phyloP scores from a whole-genome alignment of 2,797 vertebrate species.

The Coendou prehensilis region DNA sequence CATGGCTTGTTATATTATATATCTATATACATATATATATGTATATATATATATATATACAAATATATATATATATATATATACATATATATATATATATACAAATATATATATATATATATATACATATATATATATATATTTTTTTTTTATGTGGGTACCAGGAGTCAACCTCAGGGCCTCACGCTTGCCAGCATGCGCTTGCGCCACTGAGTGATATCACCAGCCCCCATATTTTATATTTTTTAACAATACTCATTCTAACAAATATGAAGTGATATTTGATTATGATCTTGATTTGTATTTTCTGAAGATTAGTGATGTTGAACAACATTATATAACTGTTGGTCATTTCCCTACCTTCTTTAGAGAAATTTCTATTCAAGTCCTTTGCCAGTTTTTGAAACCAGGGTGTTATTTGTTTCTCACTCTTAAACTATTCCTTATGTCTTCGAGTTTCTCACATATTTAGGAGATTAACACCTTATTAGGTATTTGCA shows the following conservation, averaged over 20 bases:
- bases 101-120: too few species aligned
- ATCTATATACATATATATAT: not conserved
- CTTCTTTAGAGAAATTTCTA: not conserved
- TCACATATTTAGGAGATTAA: not conserved
- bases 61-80: too few species aligned
- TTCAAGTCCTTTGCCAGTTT: not conserved
- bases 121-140: too few species aligned
- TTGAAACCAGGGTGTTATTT: not conserved
- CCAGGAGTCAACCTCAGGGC: too few species aligned
- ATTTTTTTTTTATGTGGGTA: too few species aligned
- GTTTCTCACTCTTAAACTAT: not conserved
- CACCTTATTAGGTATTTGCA: not conserved
- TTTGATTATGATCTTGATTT: not conserved
- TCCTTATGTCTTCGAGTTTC: not conserved
- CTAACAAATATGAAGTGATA: not conserved
- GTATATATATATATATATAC: too few species aligned
- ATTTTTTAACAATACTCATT: not conserved
- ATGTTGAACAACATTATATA: not conserved
- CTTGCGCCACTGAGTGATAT: too few species aligned
- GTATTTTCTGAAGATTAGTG: not conserved
- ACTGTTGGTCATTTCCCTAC: not conserved
- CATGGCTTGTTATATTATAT: not conserved
- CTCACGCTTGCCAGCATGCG: too few species aligned
- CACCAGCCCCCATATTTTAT: not conserved
- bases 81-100: not conserved